Evolutionary conservation across 1,140 invertebrate genomes (phyloP), one percentile per base, ranked within the genome.

Genomic region (Chlorops oryzae): DNA sequence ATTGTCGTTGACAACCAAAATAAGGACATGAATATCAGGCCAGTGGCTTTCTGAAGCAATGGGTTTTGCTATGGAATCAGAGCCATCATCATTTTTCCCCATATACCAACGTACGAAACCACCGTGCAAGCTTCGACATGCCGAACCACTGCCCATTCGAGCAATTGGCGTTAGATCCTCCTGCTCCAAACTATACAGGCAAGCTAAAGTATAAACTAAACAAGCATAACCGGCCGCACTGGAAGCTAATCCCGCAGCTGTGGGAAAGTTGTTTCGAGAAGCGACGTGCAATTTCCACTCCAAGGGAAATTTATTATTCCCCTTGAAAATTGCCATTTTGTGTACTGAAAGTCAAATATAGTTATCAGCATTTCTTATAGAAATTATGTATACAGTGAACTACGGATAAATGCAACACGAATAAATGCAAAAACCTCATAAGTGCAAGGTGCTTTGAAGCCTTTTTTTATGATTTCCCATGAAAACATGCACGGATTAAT

Each of bases 201-300:
- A 78, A 6, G 88, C 81, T 24, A 97, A 66, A 17, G 88, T 81
- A 57, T 78, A 82, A 1, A 88, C 86, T 28, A 92, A 75, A 70
- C 88, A 95, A 20, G 96, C 94, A 76, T 97, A 99, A 20, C 96
- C 97, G 48, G 96, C 93, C 49, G 97, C 96, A 54, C 95, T 98
- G 3, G 94, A 98, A 5, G 97, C 96, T 22, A 99, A 76, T 2
- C 97, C 97, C 54, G 96, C 95, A 20, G 95, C 95, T 17, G 96
- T 98, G 17, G 97, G 96, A 72, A 99, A 99, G 78, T 98, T 99
- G 74, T 99, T 99, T 62, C 85, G 82, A 0, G 96, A 98, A 70
- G 85, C 90, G 57, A 98, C 88, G 57, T 87, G 86, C 21, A 97
- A 62, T 63, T 91, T 85, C 83, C 84, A 90, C 6, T 76, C 61